Percentiles rank a stretch among this genome's conserved stretches.
Conservation (phyloP, 2,888 invertebrate species). For the Drosophila demipolita region DNA sequence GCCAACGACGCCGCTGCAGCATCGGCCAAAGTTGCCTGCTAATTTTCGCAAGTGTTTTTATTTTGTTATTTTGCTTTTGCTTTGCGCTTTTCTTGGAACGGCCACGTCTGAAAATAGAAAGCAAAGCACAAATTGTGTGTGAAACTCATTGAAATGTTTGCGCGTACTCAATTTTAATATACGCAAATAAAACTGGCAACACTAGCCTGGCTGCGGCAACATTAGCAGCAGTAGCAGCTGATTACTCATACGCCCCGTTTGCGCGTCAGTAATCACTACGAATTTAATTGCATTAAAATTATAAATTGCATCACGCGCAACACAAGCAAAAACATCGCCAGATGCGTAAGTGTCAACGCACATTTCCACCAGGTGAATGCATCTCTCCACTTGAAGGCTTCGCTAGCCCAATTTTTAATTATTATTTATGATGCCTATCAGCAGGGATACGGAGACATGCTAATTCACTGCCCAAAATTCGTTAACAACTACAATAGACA, state of each 20-base stretch:
- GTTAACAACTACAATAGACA: neutral
- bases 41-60: slow-evolving; percentile 79
- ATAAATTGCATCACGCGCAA: slow-evolving; percentile 54
- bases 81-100: slow-evolving; percentile 76
- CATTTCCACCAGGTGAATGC: slow-evolving; percentile 39
- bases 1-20: slow-evolving; percentile 32
- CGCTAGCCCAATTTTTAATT: slow-evolving; percentile 59
- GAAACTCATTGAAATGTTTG: slow-evolving; percentile 80
- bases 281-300: slow-evolving; percentile 72
- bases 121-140: slow-evolving; percentile 63
- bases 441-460: slow-evolving; percentile 33
- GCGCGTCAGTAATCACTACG: slow-evolving; percentile 43
- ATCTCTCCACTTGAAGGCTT: slow-evolving; percentile 57
- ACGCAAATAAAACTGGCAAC: slow-evolving; percentile 63
- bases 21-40: slow-evolving; percentile 56
- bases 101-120: slow-evolving; percentile 75
- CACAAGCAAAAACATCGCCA: neutral
- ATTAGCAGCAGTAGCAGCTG: slow-evolving; percentile 31
- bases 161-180: slow-evolving; percentile 75
- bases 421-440: slow-evolving; percentile 66
- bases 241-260: slow-evolving; percentile 73
- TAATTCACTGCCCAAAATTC: slow-evolving; percentile 21
- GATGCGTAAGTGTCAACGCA: slow-evolving; percentile 49
- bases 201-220: slow-evolving; percentile 28
- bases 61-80: slow-evolving; percentile 39